Evolutionary conservation across 2,888 invertebrate genomes (phyloP).

Genomic region (Volucella inanis): DNA sequence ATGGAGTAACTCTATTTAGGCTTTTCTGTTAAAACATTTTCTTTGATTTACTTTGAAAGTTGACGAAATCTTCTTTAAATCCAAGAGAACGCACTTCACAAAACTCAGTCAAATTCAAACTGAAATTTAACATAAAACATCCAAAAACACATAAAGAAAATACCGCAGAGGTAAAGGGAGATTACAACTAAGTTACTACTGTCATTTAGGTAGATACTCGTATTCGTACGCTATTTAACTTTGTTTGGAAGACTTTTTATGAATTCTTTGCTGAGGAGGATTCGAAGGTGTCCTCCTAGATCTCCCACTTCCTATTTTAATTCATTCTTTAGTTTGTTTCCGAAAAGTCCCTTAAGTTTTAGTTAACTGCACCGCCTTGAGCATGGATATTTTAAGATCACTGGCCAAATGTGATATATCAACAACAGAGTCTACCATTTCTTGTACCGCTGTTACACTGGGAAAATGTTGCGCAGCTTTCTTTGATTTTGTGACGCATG

Average conservation of each 20-base stretch:
- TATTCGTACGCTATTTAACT: conserved; percentile 28
- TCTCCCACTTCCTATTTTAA: conserved; percentile 26
- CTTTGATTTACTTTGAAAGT: background rate
- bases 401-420: conserved; percentile 93
- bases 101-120: too few species aligned
- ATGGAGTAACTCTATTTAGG: background rate
- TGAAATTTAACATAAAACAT: background rate
- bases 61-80: background rate
- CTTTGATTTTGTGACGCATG: conserved; percentile 94
- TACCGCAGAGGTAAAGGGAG: conserved; percentile 19
- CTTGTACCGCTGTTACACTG: conserved; percentile 93
- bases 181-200: conserved; percentile 39
- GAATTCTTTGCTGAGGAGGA: conserved; percentile 52
- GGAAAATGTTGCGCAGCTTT: conserved; percentile 96
- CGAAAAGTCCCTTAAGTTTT: conserved; percentile 54
- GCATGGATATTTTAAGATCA: conserved; percentile 89
- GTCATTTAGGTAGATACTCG: conserved; percentile 39
- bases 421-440: conserved; percentile 96
- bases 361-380: conserved; percentile 86
- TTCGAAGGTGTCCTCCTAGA: conserved; percentile 18
- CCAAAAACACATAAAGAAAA: background rate
- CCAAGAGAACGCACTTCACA: background rate
- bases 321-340: background rate
- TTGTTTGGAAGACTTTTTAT: conserved; percentile 67
- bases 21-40: background rate